A percentile compares a stretch with the other conserved stretches of the same genome.
Evolutionary conservation across 2,888 invertebrate species (phyloP).

Genomic region (Archips xylosteana): DNA sequence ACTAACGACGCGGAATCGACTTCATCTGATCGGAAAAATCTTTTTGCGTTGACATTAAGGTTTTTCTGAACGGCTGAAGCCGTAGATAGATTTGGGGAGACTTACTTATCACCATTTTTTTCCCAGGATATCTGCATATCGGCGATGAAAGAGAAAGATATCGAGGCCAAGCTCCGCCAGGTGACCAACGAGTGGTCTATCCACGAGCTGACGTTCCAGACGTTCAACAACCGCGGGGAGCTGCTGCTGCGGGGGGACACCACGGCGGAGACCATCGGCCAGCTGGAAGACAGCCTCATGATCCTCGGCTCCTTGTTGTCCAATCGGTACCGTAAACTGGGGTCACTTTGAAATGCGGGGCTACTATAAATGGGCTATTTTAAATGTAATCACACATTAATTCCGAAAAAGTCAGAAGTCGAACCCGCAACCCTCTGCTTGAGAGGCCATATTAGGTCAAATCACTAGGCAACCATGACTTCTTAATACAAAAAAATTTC

Average conservation of each 20-base stretch:
- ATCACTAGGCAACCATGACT: no score
- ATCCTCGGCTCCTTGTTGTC: conserved; percentile 96
- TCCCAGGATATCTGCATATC: conserved; percentile 97
- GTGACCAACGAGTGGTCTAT: conserved; percentile 98
- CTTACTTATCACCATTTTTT: not conserved
- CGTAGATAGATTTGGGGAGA: no score
- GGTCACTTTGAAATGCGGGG: no score
- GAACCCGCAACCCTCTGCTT: no score
- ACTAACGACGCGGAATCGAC: no score
- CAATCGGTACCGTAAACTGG: conserved; percentile 93
- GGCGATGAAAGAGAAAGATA: conserved; percentile 99
- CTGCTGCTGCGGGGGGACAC: conserved; percentile 96
- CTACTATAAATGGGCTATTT: no score
- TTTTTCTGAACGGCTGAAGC: no score
- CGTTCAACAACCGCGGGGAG: conserved; percentile 98
- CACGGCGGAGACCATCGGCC: conserved; percentile 97
- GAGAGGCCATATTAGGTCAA: no score
- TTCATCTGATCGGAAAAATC: no score
- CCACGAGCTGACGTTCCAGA: conserved; percentile 96
- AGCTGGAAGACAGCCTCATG: conserved; percentile 98
- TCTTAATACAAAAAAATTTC: not conserved
- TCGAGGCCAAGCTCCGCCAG: conserved; percentile 97
- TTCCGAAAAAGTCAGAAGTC: no score
- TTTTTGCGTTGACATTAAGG: no score
- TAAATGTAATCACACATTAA: no score